These are phyloP conservation scores for Galeopterus variegatus DNA, from an alignment of 2,113 vertebrate species.

Conservation along the genomic window DNA sequence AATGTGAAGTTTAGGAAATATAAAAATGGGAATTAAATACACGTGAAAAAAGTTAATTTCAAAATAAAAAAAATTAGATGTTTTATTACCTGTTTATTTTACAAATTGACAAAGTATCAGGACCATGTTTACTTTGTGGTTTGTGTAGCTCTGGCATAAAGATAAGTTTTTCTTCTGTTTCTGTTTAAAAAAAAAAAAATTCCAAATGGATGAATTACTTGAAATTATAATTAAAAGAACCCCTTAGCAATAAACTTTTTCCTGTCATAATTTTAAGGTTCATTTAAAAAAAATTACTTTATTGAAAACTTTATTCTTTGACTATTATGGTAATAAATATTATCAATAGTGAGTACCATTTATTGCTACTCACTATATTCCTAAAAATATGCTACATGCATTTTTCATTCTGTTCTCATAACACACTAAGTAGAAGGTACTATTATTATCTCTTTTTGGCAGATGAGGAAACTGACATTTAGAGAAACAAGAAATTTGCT, in stretches of 20 bases:
- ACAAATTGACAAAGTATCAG: background rate
- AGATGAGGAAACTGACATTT: slow-evolving; percentile 20
- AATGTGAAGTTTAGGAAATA: slow-evolving; percentile 49
- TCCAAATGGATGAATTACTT: background rate
- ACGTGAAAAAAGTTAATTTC: slow-evolving; percentile 27
- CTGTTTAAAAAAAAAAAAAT: slow-evolving; percentile 22
- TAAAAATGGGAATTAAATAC: slow-evolving; percentile 49
- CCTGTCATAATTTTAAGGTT: slow-evolving; percentile 58
- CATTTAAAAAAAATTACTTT: slow-evolving; percentile 60
- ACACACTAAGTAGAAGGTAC: background rate
- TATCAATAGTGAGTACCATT: background rate
- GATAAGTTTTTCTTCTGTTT: background rate
- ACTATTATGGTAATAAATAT: slow-evolving; percentile 1
- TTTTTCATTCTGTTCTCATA: slow-evolving; percentile 51
- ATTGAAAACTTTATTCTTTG: slow-evolving; percentile 23
- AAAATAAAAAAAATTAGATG: slow-evolving; percentile 11
- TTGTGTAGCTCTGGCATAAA: slow-evolving; percentile 19
- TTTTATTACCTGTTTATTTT: slow-evolving; percentile 60
- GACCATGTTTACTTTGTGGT: slow-evolving; percentile 2
- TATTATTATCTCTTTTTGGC: background rate
- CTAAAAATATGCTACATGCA: background rate
- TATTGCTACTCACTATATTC: background rate
- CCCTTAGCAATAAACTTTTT: background rate
- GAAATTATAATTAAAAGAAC: slow-evolving; percentile 55
- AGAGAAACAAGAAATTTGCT: slow-evolving; percentile 24